Conservation (phyloP, 1,140 invertebrate species). For the Berghia stephanieae region DNA sequence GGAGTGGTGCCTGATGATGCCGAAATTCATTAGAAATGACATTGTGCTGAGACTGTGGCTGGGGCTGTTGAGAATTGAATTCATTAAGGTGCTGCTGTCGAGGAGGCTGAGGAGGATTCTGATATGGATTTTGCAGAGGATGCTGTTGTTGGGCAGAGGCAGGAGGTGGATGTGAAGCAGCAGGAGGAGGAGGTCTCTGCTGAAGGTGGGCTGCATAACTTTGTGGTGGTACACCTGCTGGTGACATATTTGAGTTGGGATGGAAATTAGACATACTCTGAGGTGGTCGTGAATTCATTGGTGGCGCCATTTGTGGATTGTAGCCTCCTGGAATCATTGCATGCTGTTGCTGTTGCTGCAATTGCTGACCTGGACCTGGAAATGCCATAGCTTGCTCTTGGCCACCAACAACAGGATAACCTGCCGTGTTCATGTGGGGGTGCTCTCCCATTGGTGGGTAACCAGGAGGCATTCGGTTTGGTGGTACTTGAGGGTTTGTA, state of each 20-base stretch:
- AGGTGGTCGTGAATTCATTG: constrained; percentile 12
- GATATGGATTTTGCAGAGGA: not conserved
- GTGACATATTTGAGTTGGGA: not conserved
- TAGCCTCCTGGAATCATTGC: too few relatives aligned
- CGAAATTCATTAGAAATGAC: constrained; percentile 13
- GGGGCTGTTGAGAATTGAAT: too few relatives aligned
- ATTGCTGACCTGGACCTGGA: too few relatives aligned
- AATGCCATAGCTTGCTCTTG: constrained; percentile 22
- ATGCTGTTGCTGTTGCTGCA: too few relatives aligned
- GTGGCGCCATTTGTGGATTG: constrained; percentile 11
- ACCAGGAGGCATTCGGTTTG: constrained; percentile 26
- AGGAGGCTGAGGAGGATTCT: not conserved
- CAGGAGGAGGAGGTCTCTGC: constrained; percentile 9
- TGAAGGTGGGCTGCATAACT: constrained; percentile 25
- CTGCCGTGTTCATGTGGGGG: constrained; percentile 17
- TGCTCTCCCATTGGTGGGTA: constrained; percentile 27
- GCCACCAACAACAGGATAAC: constrained; percentile 1
- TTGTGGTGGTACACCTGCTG: constrained; percentile 12
- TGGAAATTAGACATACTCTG: constrained; percentile 16
- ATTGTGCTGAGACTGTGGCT: constrained; percentile 2
- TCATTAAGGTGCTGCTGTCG: not conserved
- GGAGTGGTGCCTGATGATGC: not conserved
- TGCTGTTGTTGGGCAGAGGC: too few relatives aligned
- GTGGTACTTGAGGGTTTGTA: not conserved
- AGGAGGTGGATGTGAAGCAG: too few relatives aligned